Evolutionary conservation across 2,888 invertebrate genomes (phyloP), one percentile per base, ranked within the genome.

Genomic region (Melanostoma scalare): DNA sequence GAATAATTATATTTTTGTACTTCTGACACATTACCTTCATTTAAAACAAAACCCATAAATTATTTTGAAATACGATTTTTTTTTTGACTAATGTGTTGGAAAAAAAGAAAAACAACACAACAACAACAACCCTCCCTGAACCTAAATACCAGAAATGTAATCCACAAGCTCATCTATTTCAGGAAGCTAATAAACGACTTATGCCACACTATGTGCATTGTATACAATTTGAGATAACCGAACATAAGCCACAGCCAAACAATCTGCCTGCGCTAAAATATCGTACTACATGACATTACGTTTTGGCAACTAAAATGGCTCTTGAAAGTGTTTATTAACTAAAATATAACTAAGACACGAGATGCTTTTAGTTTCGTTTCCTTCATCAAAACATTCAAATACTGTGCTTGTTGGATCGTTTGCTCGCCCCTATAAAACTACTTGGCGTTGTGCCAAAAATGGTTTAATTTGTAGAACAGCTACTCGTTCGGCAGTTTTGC

Each of bases 221-320:
- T 20, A 48, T 20, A n/a, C 9, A 10, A 10, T 20, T 6, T 31
- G 0, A 10, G n/a, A 20, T 42, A 33, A 3, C 1, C 4, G 38
- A 55, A 42, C 30, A 42, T 40, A 42, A 35, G 20, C 20, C 20
- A 20, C n/a, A 1, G 20, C 35, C 20, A 61, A 61, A 61, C 4
- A 61, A 46, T 61, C 1, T 61, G 8, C 8, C 4, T 31, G 3
- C 3, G 35, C 20, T 61, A 61, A 60, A 44, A 61, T 61, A 61
- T 36, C 61, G 36, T 4, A 61, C 46, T 61, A 61, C 46, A 46
- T 61, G 61, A 46, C 61, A 46, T 61, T 46, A 61, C 46, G 0
- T 61, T 61, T 61, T 61, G 60, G 46, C 60, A 61, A 61, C 35
- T n/a, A 61, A 20, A 61, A 61, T 61, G 9, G 46, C 46, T 46